Conservation (phyloP, 1,140 invertebrate genomes). For the Drosophila pruinosa region DNA sequence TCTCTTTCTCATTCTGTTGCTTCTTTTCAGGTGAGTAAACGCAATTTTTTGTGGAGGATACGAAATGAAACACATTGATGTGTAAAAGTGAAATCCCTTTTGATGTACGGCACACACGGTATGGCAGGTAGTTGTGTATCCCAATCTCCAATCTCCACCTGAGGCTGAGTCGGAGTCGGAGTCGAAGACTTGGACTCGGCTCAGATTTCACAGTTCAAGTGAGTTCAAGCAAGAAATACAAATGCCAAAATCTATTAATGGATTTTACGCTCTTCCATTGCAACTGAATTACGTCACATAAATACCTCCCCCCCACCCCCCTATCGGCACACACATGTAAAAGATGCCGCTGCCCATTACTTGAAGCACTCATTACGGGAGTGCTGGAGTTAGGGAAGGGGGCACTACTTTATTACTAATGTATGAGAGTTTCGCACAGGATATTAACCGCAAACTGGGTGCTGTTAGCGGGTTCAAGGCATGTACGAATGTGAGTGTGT, state of each 20-base stretch:
- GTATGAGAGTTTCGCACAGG: constrained; percentile 50
- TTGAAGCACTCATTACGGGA: constrained; percentile 21
- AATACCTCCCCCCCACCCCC: background rate
- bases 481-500: background rate
- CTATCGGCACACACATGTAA: background rate
- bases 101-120: constrained; percentile 42
- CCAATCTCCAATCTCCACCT: background rate
- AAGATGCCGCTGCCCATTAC: constrained; percentile 32
- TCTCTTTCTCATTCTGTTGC: background rate
- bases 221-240: constrained; percentile 40
- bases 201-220: constrained; percentile 24
- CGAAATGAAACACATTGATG: constrained; percentile 48
- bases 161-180: background rate
- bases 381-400: background rate
- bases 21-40: constrained; percentile 72
- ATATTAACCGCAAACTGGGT: constrained; percentile 57
- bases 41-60: constrained; percentile 44
- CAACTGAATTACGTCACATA: constrained; percentile 13
- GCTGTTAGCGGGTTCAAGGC: constrained; percentile 4
- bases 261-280: constrained; percentile 12
- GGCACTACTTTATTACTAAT: constrained; percentile 48
- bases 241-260: constrained; percentile 55
- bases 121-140: background rate
- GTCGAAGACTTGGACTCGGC: background rate
- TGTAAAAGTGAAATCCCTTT: constrained; percentile 65